Conservation (phyloP, 2,797 vertebrate species). For the Pangasius djambal region DNA sequence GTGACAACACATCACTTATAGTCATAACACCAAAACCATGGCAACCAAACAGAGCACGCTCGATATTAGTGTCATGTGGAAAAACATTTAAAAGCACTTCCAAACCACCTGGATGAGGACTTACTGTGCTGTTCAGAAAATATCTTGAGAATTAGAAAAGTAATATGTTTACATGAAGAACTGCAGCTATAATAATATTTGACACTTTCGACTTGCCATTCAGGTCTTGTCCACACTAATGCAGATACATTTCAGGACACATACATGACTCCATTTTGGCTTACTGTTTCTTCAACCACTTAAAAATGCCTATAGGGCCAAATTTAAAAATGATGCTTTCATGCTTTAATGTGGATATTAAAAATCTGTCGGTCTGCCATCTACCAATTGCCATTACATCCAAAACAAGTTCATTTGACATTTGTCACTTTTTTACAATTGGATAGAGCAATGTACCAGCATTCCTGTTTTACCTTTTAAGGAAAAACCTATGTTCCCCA, state of each 20-base stretch:
- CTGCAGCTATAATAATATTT: constrained; percentile 1
- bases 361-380: neutral
- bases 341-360: neutral
- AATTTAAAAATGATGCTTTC: neutral
- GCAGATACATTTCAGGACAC: neutral
- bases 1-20: constrained; percentile 43
- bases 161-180: constrained; percentile 21
- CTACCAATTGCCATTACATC: neutral
- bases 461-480: constrained; percentile 4
- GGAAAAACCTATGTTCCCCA: neutral
- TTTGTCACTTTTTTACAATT: neutral
- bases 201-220: neutral
- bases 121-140: neutral
- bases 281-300: neutral
- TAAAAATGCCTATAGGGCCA: neutral
- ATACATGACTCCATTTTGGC: neutral
- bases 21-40: constrained; percentile 49
- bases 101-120: constrained; percentile 27
- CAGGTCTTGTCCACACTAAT: neutral
- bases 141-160: constrained; percentile 15
- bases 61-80: constrained; percentile 26
- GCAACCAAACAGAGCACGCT: constrained; percentile 43
- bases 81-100: constrained; percentile 23
- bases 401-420: neutral
- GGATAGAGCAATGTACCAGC: neutral